Conservation (phyloP, 2,113 vertebrate species). For the Entomyzon cyanotis region DNA sequence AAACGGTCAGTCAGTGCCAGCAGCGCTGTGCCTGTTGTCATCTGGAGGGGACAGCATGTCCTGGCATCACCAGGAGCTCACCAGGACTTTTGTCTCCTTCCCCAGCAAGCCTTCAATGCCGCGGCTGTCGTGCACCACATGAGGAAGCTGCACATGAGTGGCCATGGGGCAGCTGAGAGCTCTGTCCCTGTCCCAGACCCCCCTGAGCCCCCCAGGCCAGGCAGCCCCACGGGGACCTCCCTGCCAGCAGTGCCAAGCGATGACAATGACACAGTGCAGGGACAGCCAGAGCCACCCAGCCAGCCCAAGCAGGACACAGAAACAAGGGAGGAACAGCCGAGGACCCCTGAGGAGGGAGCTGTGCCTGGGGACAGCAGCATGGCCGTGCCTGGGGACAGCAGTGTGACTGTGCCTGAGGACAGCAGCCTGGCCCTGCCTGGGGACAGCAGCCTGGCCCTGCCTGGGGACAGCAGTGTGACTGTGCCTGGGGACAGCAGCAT, state of each 20-base stretch:
- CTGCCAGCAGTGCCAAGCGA: not conserved
- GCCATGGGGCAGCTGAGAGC: slow-evolving; percentile 20
- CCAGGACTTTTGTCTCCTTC: not conserved
- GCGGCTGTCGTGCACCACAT: slow-evolving; percentile 85
- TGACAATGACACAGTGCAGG: not conserved
- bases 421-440: not conserved
- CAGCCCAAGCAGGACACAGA: not conserved
- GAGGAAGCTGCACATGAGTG: slow-evolving; percentile 85
- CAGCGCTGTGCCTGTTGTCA: accelerated
- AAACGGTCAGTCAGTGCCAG: accelerated
- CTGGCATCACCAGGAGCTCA: not conserved
- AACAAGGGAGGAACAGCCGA: not conserved
- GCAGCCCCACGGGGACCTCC: not conserved
- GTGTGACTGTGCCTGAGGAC: not conserved
- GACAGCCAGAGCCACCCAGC: not conserved
- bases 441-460: slow-evolving; percentile 30
- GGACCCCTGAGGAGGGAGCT: not conserved
- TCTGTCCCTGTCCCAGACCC: not conserved
- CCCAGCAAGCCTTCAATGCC: slow-evolving; percentile 88
- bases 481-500: not conserved
- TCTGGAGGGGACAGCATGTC: not conserved
- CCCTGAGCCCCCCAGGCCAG: slow-evolving; percentile 38
- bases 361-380: not conserved
- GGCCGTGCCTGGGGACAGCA: too few species aligned
- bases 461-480: too few species aligned